phyloP scores from a whole-genome alignment of 1,140 invertebrate species.

The Apis florea region DNA sequence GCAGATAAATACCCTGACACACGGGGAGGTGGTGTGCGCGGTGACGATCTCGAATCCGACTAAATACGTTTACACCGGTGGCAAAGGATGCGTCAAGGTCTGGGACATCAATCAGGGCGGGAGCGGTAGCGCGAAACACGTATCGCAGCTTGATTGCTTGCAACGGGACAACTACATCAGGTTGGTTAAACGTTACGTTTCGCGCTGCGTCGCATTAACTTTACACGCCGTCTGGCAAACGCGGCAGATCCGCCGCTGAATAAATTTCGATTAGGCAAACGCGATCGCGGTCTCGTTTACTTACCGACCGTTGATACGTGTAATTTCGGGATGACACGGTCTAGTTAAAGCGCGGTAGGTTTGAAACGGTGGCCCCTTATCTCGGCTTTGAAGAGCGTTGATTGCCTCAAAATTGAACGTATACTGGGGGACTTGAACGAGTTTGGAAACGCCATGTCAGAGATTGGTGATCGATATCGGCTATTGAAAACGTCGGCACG shows the following conservation, averaged over 20 bases:
- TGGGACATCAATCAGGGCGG: constrained; percentile 94
- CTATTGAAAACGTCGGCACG: background rate
- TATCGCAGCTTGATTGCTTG: constrained; percentile 96
- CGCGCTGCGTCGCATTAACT: constrained; percentile 58
- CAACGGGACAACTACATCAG: constrained; percentile 98
- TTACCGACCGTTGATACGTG: constrained; percentile 12
- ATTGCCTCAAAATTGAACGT: background rate
- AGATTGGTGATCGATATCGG: background rate
- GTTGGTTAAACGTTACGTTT: constrained; percentile 74
- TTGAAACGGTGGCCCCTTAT: background rate
- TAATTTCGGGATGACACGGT: constrained; percentile 11
- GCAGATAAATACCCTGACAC: constrained; percentile 94
- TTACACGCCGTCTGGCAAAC: constrained; percentile 47
- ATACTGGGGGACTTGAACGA: background rate
- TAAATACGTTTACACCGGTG: constrained; percentile 98
- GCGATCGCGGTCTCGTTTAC: constrained; percentile 30
- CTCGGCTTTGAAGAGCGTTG: background rate
- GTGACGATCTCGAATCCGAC: constrained; percentile 95
- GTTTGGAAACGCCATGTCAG: background rate
- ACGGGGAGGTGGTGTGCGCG: constrained; percentile 96
- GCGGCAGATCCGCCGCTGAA: constrained; percentile 49
- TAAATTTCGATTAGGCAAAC: constrained; percentile 52
- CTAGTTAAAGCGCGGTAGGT: background rate
- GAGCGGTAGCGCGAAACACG: constrained; percentile 86
- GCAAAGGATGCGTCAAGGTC: constrained; percentile 99